Evolutionary conservation across 1,140 invertebrate species (phyloP).

Genomic region (Halictus rubicundus): DNA sequence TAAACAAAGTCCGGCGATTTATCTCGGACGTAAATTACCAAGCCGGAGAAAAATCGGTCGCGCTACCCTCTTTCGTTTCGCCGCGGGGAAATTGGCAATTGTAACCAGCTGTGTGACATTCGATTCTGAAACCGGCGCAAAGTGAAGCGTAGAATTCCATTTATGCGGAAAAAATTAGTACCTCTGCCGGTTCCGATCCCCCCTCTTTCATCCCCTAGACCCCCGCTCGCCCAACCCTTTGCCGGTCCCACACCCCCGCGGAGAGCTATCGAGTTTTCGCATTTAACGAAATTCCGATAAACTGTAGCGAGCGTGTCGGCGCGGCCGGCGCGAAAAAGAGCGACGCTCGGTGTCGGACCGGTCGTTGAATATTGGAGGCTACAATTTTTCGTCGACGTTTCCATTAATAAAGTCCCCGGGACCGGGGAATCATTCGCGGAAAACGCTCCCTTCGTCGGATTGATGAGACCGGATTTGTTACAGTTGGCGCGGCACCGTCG

Average conservation of each 20-base stretch:
- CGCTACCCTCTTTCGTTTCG: background rate
- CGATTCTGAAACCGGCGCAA: slow-evolving; percentile 10
- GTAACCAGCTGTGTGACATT: slow-evolving; percentile 22
- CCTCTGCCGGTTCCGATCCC: background rate
- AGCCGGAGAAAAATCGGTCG: slow-evolving; percentile 2
- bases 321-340: slow-evolving; percentile 4
- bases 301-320: slow-evolving; percentile 1
- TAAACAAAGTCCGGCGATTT: background rate
- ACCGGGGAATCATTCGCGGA: background rate
- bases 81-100: background rate
- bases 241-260: background rate
- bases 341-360: background rate
- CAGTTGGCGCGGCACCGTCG: too few species aligned
- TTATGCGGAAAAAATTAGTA: slow-evolving; percentile 39
- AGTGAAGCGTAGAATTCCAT: slow-evolving; percentile 22
- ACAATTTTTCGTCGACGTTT: slow-evolving; percentile 31
- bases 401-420: slow-evolving; percentile 1
- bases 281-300: slow-evolving; percentile 45
- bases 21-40: background rate
- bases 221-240: background rate
- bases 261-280: slow-evolving; percentile 27
- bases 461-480: too few species aligned
- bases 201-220: background rate
- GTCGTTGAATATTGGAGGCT: slow-evolving; percentile 21
- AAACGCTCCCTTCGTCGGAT: background rate